phyloP scores from a whole-genome alignment of 2,113 vertebrate species.

The Colius striatus region DNA sequence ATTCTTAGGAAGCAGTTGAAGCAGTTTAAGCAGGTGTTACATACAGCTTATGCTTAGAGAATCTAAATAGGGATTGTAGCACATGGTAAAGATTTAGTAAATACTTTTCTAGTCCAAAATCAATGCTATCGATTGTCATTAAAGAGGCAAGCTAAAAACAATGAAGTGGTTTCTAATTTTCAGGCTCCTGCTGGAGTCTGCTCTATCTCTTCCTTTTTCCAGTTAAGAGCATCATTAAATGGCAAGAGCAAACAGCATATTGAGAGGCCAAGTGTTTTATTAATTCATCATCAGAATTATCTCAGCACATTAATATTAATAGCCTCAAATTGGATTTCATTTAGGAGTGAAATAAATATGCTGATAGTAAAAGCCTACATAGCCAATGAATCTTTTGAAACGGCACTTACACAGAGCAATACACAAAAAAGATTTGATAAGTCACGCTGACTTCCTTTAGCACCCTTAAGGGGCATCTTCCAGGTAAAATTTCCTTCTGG shows the following conservation, averaged over 20 bases:
- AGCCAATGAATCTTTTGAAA: slow-evolving; percentile 45
- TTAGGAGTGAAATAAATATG: slow-evolving; percentile 87
- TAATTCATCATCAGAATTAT: slow-evolving; percentile 93
- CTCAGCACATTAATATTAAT: slow-evolving; percentile 91
- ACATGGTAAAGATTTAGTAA: slow-evolving; percentile 79
- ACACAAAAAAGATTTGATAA: slow-evolving; percentile 70
- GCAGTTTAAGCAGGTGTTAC: slow-evolving; percentile 4
- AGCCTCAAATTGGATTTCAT: slow-evolving; percentile 88
- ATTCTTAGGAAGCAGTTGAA: slow-evolving; percentile 25
- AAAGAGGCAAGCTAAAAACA: slow-evolving; percentile 81
- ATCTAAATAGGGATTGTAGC: slow-evolving; percentile 70
- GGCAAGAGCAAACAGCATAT: slow-evolving; percentile 85
- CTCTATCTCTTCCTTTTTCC: slow-evolving; percentile 77
- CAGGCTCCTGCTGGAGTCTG: slow-evolving; percentile 80
- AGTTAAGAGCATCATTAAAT: slow-evolving; percentile 84
- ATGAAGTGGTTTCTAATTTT: slow-evolving; percentile 80
- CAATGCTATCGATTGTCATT: slow-evolving; percentile 83
- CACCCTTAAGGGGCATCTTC: slow-evolving; percentile 29
- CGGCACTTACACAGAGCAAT: slow-evolving; percentile 47
- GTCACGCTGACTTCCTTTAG: slow-evolving; percentile 51
- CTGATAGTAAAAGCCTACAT: slow-evolving; percentile 76
- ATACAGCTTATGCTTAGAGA: slow-evolving; percentile 52
- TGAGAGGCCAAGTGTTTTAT: slow-evolving; percentile 85
- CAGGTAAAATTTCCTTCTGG: slow-evolving; percentile 56
- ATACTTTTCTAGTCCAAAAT: slow-evolving; percentile 77